Base-by-base conservation (phyloP, 1,140 invertebrate genomes). In the Probaryconus sp. region DNA sequence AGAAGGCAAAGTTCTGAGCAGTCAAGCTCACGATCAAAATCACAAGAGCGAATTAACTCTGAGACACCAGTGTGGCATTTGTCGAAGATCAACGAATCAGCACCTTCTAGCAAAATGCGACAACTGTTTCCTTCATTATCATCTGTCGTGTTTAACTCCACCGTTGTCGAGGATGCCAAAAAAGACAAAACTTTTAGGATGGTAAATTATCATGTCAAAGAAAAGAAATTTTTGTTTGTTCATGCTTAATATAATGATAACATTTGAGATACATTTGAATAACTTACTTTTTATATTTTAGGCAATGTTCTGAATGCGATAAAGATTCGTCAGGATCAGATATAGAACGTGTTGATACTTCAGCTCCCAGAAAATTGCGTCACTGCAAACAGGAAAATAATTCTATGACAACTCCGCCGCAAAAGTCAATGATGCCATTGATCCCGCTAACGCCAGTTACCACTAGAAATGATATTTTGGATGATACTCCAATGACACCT, bases 61-160 rank as follows among this genome's bases (percentile, higher is more conserved):
- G 7, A 79, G 87, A 53, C 87, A 88, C 72, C 87, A 94, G 80
- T 97, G 97, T 87, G 94, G 94, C 13, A 94, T 95, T 53, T 98
- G 97, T 87, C 89, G 92, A 48, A 90, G 92, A 68, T 91, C 91
- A 56, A 92, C 92, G 28, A 94, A 96, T 87, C 95, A 95, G 76
- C 95, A 97, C 88, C 87, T 97, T 47, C 89, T 98, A 71, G 94
- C 96, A 0, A 95, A 96, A 80, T 99, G 98, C 88, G 97, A 99
- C 84, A 96, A 94, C 0, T 99, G 98, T 83, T 92, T 93, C 76
- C 89, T 95, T 18, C 93, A 95, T 85, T 99, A 98, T 88, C 98
- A 99, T 89, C 88, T 98, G 38, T 93, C 93, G 37, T 99, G 98
- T 88, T 89, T 99, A 35, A 94, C 95, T 82, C 97, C 97, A 13